Evolutionary conservation across 64 coral and sea anemone genomes (phyloP), one percentile per base, ranked within the genome.

Genomic region (Astreopora myriophthalma): DNA sequence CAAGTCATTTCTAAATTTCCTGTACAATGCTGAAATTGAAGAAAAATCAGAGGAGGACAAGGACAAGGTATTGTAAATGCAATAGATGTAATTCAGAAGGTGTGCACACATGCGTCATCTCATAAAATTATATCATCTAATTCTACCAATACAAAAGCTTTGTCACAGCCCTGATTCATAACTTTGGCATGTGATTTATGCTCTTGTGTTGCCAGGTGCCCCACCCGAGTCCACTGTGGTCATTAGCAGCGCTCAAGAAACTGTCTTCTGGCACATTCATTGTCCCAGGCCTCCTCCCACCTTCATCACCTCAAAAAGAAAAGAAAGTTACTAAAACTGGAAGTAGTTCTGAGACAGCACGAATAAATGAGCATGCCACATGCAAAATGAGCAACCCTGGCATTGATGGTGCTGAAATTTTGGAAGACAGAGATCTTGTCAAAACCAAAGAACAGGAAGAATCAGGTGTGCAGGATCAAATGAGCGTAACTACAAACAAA

Each of bases 1-100:
- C 87, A 93, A 69, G 23, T 96, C 91, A 49, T 90, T 96, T 82
- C 84, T 96, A 20, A 94, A 88, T 61, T 93, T 87, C 30, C 87
- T 96, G 36, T 46, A 91, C 70, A 87, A 69, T 82, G 64, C 22
- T 88, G 93, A 88, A 80, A 36, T 46, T 75, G 75, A 88, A 10
- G 94, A 93, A 39, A 55, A 33, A 17, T 22, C 60, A 69, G 38
- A 71, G 26, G 0, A 26, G 26, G 0, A 26, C 16, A 42, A 76
- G 23, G 16, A 23, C 8, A 29, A 73, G 48, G 58, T 73, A 32
- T 37, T 76, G 16, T 64, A 22, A 17, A 64, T 64, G 64, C 81
- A 29, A 89, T 74, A 23, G 48, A 72, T 48, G 69, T 34, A n/a
- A 71, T 13, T 71, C 11, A 44, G 40, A 5, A 44, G 46, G 14